Percentiles rank a stretch among this genome's conserved stretches.
Evolutionary conservation across 2,113 vertebrate species (phyloP).

Genomic region (Ictalurus punctatus): DNA sequence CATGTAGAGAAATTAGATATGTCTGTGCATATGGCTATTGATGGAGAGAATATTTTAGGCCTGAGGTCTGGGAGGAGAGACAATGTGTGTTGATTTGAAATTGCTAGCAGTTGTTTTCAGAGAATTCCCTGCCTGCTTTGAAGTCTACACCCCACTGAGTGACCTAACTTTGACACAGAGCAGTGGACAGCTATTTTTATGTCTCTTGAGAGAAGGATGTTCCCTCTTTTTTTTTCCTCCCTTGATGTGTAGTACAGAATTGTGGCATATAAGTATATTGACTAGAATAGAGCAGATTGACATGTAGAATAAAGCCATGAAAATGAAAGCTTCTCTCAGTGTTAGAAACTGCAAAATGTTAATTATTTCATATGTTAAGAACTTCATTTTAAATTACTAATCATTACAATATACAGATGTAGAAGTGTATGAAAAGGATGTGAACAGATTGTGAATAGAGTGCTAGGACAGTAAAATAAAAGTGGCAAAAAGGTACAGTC

Average conservation of each 20-base stretch:
- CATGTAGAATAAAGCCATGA: background rate
- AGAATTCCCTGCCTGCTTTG: slow-evolving; percentile 79
- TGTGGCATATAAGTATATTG: background rate
- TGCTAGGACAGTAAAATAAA: background rate
- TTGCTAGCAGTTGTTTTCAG: slow-evolving; percentile 78
- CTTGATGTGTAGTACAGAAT: slow-evolving; percentile 14
- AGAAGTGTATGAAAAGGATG: background rate
- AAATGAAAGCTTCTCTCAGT: background rate
- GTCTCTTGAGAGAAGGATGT: slow-evolving; percentile 72
- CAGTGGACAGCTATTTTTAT: slow-evolving; percentile 75
- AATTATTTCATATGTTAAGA: background rate
- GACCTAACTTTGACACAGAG: slow-evolving; percentile 76
- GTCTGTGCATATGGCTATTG: background rate
- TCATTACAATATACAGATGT: background rate
- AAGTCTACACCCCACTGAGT: slow-evolving; percentile 78
- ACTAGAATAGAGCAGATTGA: background rate
- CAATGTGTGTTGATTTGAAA: slow-evolving; percentile 73
- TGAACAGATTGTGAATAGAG: background rate
- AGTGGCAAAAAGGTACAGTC: background rate
- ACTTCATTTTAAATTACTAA: background rate
- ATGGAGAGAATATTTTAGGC: slow-evolving; percentile 36
- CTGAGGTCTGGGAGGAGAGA: slow-evolving; percentile 66
- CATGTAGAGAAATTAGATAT: background rate
- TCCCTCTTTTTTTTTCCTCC: slow-evolving; percentile 47
- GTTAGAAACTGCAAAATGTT: background rate